Evolutionary conservation across 1,140 invertebrate species (phyloP).

Genomic region (Sitodiplosis mosellana): DNA sequence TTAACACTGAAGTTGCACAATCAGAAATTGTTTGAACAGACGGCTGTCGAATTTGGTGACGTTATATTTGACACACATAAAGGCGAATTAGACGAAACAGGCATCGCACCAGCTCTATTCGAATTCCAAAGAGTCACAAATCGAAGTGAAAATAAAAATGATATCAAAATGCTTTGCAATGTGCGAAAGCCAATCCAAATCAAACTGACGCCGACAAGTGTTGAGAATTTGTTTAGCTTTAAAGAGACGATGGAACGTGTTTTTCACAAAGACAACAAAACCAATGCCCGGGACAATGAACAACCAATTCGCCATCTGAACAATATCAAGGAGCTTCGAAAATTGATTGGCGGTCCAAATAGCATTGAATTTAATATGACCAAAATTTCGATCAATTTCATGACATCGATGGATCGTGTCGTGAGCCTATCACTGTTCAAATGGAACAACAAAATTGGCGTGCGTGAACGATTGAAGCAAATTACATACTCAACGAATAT

Average conservation of each 20-base stretch:
- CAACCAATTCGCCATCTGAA: too few relatives aligned
- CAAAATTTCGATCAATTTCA: too few relatives aligned
- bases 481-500: too few relatives aligned
- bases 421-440: too few relatives aligned
- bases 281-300: too few relatives aligned
- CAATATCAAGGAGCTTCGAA: too few relatives aligned
- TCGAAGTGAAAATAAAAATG: conserved; percentile 11
- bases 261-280: too few relatives aligned
- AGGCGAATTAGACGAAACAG: conserved; percentile 13
- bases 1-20: conserved; percentile 10
- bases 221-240: conserved; percentile 14
- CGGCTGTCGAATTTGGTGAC: conserved; percentile 1
- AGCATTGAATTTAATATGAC: too few relatives aligned
- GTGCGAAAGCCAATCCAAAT: conserved; percentile 14
- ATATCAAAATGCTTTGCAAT: conserved; percentile 14
- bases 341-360: too few relatives aligned
- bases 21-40: background rate
- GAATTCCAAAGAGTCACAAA: background rate
- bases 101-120: conserved; percentile 14
- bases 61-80: conserved; percentile 15
- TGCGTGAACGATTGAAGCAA: too few relatives aligned
- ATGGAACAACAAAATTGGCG: too few relatives aligned
- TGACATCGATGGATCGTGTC: too few relatives aligned
- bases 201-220: conserved; percentile 8
- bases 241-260: conserved; percentile 8